Evolutionary conservation across 2,888 invertebrate species (phyloP).

Genomic region (Suillia variegata): DNA sequence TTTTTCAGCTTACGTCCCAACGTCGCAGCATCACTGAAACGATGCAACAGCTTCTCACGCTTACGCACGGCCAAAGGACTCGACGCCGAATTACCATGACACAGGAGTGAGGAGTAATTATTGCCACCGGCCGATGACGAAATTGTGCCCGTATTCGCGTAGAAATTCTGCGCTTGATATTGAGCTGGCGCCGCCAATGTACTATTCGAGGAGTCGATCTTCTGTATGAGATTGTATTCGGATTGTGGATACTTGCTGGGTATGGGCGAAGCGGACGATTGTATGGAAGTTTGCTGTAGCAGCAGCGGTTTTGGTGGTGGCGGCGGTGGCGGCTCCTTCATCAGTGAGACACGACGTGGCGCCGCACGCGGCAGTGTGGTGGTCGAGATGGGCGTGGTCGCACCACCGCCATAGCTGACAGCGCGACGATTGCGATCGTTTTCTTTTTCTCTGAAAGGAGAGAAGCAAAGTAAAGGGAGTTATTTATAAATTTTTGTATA

Average conservation of each 20-base stretch:
- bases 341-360: conserved; percentile 55
- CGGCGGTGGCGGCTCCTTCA: conserved; percentile 59
- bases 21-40: conserved; percentile 62
- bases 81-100: conserved; percentile 54
- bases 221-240: conserved; percentile 58
- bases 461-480: conserved; percentile 1
- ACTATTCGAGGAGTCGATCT: conserved; percentile 52
- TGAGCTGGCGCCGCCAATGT: conserved; percentile 49
- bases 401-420: conserved; percentile 54
- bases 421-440: conserved; percentile 59
- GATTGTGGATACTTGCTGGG: conserved; percentile 57
- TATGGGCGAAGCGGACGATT: conserved; percentile 45
- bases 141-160: conserved; percentile 50
- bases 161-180: conserved; percentile 54
- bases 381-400: conserved; percentile 42
- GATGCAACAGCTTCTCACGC: conserved; percentile 58
- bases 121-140: conserved; percentile 38
- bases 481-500: not conserved
- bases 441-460: conserved; percentile 56
- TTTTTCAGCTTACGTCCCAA: conserved; percentile 59
- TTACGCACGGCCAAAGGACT: conserved; percentile 57
- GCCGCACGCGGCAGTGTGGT: conserved; percentile 57
- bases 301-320: conserved; percentile 53
- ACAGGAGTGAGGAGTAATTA: conserved; percentile 53
- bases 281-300: conserved; percentile 45